Evolutionary conservation across 2,888 invertebrate genomes (phyloP), one percentile per base, ranked within the genome.

Genomic region (Pristionchus exspectatus): DNA sequence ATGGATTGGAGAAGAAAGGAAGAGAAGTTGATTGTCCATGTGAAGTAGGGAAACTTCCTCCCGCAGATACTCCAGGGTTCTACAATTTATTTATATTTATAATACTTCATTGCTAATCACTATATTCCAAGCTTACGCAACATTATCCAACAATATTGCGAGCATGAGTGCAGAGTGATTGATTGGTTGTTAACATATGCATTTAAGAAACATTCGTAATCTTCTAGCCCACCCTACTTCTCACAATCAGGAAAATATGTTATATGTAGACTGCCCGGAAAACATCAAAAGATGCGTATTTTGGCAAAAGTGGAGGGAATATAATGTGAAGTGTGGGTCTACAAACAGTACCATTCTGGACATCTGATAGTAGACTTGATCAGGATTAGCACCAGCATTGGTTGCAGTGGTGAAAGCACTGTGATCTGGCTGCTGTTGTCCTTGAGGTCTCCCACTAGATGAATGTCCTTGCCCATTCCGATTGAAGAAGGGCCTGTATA

Each of bases 321-420:
- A 69, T 7, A 27, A 30, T n/a, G 27, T 27, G 0, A 69, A n/a
- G n/a, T 69, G 30, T 50, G 44, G 12, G 12, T 9, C 44, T 7
- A 7, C 12, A 12, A 50, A 50, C 9, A 50, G 44, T 27, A 87
- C 87, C 87, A 87, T 87, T 59, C 87, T 69, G 18, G 87, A 87
- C 87, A 87, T 87, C 27, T 87, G 87, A 59, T 72, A 87, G 72
- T 87, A 87, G 12, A 72, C 30, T 30, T 44, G 87, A 10, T 87
- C 87, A 27, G 30, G 56, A 84, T 18, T 54, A 1, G 12, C 84
- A 4, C 84, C 84, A 27, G 84, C 84, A 84, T 54, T 59, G 7
- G 54, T 84, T 14, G 84, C 30, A 56, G 56, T 84, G 18, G 84
- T 54, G 84, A 84, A 84, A n/a, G 84, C 14, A 84, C 59, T 84